These are phyloP conservation scores for Coleophora deauratella DNA, from an alignment of 2,888 invertebrate genomes.

Conservation along the genomic window DNA sequence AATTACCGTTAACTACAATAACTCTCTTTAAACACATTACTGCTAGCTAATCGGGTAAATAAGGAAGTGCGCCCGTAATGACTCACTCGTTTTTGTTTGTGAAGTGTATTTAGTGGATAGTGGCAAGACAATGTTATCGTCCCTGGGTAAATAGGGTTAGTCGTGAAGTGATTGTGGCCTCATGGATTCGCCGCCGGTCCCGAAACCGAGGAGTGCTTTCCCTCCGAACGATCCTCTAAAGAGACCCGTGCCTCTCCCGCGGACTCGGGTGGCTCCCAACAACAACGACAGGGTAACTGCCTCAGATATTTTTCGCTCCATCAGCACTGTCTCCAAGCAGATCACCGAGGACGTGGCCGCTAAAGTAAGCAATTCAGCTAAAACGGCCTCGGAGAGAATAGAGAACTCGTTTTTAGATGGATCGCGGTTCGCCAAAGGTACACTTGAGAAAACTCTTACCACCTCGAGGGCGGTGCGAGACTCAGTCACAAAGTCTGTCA, in stretches of 20 bases:
- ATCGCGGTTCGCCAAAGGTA: slow-evolving; percentile 59
- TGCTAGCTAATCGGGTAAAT: slow-evolving; percentile 1
- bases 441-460: slow-evolving; percentile 57
- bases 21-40: too few relatives aligned
- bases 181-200: slow-evolving; percentile 62
- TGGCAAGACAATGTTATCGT: slow-evolving; percentile 31
- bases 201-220: slow-evolving; percentile 50
- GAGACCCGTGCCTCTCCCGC: slow-evolving; percentile 71
- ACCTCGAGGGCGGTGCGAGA: slow-evolving; percentile 68
- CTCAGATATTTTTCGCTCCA: slow-evolving; percentile 62
- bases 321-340: slow-evolving; percentile 73
- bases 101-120: slow-evolving; percentile 16
- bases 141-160: slow-evolving; percentile 22
- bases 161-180: slow-evolving; percentile 20
- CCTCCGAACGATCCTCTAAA: slow-evolving; percentile 39
- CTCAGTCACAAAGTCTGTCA: slow-evolving; percentile 74
- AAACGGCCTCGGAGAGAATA: slow-evolving; percentile 51
- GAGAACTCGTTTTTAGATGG: slow-evolving; percentile 53
- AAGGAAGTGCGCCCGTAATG: not conserved
- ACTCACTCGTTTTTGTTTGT: slow-evolving; percentile 10
- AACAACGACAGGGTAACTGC: slow-evolving; percentile 44
- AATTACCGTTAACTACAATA: not conserved
- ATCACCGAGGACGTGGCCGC: slow-evolving; percentile 70
- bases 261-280: slow-evolving; percentile 44
- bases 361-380: slow-evolving; percentile 60